These are phyloP conservation scores for Leucophora obtusa DNA, from an alignment of 2,888 invertebrate species.

Conservation along the genomic window DNA sequence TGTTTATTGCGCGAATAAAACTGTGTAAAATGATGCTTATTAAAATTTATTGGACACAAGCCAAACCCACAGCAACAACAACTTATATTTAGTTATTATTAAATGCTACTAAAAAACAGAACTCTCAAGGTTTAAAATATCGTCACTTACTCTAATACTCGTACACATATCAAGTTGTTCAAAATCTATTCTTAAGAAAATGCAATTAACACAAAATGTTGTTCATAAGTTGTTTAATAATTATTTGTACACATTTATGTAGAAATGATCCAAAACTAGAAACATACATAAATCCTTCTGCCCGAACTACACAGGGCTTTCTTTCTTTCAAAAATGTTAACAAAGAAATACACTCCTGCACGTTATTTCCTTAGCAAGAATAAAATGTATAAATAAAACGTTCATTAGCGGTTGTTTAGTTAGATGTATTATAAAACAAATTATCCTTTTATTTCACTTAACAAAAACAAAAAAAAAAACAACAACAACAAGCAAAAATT, in stretches of 20 bases:
- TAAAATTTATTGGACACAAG: conserved; percentile 59
- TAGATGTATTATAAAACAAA: conserved; percentile 60
- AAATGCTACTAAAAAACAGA: conserved; percentile 1
- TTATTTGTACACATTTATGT: neutral
- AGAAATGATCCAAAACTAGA: neutral
- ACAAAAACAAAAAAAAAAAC: neutral
- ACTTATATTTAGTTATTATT: conserved; percentile 11
- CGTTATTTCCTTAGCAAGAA: conserved; percentile 57
- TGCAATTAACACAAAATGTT: conserved; percentile 58
- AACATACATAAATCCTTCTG: neutral
- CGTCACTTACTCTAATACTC: conserved; percentile 36
- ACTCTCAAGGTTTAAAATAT: conserved; percentile 54
- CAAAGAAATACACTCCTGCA: conserved; percentile 51
- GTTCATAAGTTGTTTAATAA: conserved; percentile 9
- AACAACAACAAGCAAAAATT: conserved; percentile 11
- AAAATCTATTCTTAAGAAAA: conserved; percentile 35
- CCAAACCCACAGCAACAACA: neutral
- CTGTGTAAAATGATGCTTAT: conserved; percentile 58
- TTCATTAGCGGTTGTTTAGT: conserved; percentile 63
- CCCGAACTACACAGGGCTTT: neutral
- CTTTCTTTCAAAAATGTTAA: neutral
- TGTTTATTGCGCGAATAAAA: conserved; percentile 54
- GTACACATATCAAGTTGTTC: neutral
- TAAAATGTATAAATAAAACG: conserved; percentile 13
- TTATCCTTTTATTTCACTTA: conserved; percentile 54